Conservation (phyloP, 2,797 vertebrate genomes). For the Pampus argenteus region DNA sequence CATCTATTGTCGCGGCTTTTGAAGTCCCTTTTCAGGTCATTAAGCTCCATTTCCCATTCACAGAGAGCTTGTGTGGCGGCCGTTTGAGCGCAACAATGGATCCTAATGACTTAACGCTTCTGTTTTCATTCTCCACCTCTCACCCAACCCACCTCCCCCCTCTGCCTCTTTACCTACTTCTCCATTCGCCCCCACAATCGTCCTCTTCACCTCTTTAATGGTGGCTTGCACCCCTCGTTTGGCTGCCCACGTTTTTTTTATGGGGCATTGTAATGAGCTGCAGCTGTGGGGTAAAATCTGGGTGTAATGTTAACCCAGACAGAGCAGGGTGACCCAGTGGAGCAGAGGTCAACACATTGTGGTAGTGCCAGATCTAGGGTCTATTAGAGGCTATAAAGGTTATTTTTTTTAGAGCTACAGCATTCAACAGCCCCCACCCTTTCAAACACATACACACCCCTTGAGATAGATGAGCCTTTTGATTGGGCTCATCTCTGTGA, state of each 20-base stretch:
- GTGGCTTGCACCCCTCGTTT: constrained; percentile 77
- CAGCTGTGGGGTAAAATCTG: constrained; percentile 93
- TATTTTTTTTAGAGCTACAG: constrained; percentile 87
- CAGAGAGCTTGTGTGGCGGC: constrained; percentile 83
- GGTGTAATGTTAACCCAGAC: constrained; percentile 88
- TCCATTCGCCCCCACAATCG: constrained; percentile 71
- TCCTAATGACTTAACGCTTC: constrained; percentile 88
- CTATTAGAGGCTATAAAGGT: constrained; percentile 87
- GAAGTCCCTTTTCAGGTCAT: constrained; percentile 87
- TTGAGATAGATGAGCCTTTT: constrained; percentile 80
- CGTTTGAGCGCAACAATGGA: constrained; percentile 85
- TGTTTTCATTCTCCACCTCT: constrained; percentile 86
- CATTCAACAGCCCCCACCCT: constrained; percentile 50
- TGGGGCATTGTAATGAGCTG: constrained; percentile 89
- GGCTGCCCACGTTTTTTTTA: constrained; percentile 88
- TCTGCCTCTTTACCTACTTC: constrained; percentile 76
- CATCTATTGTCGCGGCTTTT: constrained; percentile 83
- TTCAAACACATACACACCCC: constrained; percentile 51
- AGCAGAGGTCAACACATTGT: constrained; percentile 92
- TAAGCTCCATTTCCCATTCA: constrained; percentile 87
- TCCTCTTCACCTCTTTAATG: constrained; percentile 82
- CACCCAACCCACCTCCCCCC: constrained; percentile 64
- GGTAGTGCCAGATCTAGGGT: constrained; percentile 81
- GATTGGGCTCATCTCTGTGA: constrained; percentile 89
- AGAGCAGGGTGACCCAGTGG: constrained; percentile 85